Base-by-base conservation (phyloP, 2,113 vertebrate genomes). In the Patagioenas fasciata region DNA sequence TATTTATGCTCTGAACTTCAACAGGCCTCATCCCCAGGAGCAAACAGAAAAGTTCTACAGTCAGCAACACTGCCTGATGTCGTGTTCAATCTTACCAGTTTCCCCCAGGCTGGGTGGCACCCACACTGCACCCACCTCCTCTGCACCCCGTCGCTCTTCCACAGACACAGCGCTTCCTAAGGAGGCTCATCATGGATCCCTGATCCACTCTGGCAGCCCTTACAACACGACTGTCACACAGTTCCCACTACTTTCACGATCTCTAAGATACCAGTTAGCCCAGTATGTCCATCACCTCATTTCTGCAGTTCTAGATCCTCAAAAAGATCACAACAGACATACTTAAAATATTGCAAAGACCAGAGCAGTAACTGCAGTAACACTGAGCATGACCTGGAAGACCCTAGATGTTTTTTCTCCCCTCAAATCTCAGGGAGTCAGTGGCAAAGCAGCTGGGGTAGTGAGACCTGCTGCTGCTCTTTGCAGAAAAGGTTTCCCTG, bases 11-110 rank as follows among this genome's bases (percentile, higher is more conserved):
- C 89, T 0, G 8, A 78, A 34, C 80, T 85, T 25, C 87, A 50
- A 51, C 60, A 15, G n/a, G 77, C 88, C 83, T 84, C 88, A 36
- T 60, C 82, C 73, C 92, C 61, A 79, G 94, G 83, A 96, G 97
- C 88, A 87, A 93, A 96, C 93, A 90, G 91, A 88, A 81, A 69
- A 96, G 89, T 28, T 84, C 62, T 2, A 8, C n/a, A 61, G 88
- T 96, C 91, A 85, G 95, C 34, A 61, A 36, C 85, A n/a, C 2
- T 29, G 31, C 31, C 58, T 60, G 70, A 57, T 74, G 5, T 0
- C 4, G 34, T 34, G 67, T 11, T 84, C 44, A 60, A 67, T 57
- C 54, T 88, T 31, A 65, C 54, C 95, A 64, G 94, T 40, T 38
- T 14, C 20, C 79, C 85, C 17, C 21, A 58, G 57, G 53, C 86